These are phyloP conservation scores for Chamaea fasciata DNA, from an alignment of 2,113 vertebrate species.

Conservation along the genomic window DNA sequence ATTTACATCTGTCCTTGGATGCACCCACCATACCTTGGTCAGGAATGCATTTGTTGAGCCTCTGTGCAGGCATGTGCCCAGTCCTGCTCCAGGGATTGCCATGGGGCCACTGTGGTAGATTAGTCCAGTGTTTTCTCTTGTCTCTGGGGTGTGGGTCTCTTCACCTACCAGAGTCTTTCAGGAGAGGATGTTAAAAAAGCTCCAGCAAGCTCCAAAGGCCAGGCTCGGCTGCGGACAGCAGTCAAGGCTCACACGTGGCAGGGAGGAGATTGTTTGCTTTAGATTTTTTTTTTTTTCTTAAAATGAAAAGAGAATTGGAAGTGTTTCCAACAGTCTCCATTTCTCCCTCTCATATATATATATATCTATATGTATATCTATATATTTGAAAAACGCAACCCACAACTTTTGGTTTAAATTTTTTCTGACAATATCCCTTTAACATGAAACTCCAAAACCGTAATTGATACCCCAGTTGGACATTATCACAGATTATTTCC, in stretches of 20 bases:
- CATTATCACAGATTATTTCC: conserved; percentile 69
- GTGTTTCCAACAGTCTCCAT: conserved; percentile 1
- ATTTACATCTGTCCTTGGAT: not conserved
- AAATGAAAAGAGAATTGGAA: conserved; percentile 6
- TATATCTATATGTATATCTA: not conserved
- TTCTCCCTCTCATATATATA: not conserved
- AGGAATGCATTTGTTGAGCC: not conserved
- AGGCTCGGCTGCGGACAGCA: not conserved
- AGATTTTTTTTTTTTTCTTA: not conserved
- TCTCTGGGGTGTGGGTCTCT: not conserved
- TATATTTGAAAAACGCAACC: not conserved
- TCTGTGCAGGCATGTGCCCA: accelerated
- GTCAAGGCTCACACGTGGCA: not conserved
- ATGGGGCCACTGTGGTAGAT: accelerated
- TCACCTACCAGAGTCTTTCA: not conserved
- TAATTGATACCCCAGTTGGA: conserved; percentile 66
- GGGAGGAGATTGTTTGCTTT: conserved; percentile 29
- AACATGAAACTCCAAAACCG: conserved; percentile 47
- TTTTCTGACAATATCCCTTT: conserved; percentile 60
- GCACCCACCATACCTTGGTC: not conserved
- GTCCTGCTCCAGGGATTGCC: not conserved
- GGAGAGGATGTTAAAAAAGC: not conserved
- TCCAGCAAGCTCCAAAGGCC: not conserved
- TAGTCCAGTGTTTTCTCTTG: not conserved
- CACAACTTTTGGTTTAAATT: conserved; percentile 54